A percentile compares a stretch with the other conserved stretches of the same genome.
Conservation (phyloP, 2,888 invertebrate genomes). For the Torymus aiolomorphi region DNA sequence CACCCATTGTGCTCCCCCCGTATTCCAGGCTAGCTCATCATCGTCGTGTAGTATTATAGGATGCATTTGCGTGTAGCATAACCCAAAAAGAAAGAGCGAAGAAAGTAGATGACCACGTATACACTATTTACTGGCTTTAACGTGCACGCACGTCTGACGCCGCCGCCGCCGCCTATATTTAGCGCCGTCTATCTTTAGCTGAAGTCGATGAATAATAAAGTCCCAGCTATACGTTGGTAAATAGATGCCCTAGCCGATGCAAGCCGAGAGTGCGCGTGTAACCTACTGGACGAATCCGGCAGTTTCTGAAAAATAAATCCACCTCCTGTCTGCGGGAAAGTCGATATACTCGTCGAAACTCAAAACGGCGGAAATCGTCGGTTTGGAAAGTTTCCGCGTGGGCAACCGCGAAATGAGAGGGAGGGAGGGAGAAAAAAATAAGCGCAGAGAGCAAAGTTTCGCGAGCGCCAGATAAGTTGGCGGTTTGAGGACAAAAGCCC, state of each 20-base stretch:
- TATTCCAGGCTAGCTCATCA: too few relatives aligned
- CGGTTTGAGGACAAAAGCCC: constrained; percentile 29
- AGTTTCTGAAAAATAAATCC: too few relatives aligned
- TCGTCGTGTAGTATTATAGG: too few relatives aligned
- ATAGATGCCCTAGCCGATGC: constrained; percentile 69
- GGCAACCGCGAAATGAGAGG: too few relatives aligned
- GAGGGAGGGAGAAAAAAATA: too few relatives aligned
- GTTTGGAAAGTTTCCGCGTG: too few relatives aligned
- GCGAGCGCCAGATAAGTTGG: constrained; percentile 21
- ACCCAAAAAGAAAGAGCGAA: not conserved
- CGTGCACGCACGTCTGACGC: constrained; percentile 21
- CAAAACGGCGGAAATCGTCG: too few relatives aligned
- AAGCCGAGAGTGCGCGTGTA: constrained; percentile 53
- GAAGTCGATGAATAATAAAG: constrained; percentile 70
- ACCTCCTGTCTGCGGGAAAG: too few relatives aligned
- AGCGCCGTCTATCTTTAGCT: constrained; percentile 69
- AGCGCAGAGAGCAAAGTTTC: not conserved
- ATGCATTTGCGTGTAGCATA: too few relatives aligned
- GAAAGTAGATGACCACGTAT: not conserved
- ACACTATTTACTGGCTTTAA: not conserved
- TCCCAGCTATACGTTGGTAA: constrained; percentile 70
- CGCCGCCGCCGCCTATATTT: constrained; percentile 67
- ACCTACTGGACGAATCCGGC: constrained; percentile 58
- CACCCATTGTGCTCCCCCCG: too few relatives aligned
- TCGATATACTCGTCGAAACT: too few relatives aligned